Conservation (phyloP, 1,140 invertebrate genomes). For the Streblospio benedicti region DNA sequence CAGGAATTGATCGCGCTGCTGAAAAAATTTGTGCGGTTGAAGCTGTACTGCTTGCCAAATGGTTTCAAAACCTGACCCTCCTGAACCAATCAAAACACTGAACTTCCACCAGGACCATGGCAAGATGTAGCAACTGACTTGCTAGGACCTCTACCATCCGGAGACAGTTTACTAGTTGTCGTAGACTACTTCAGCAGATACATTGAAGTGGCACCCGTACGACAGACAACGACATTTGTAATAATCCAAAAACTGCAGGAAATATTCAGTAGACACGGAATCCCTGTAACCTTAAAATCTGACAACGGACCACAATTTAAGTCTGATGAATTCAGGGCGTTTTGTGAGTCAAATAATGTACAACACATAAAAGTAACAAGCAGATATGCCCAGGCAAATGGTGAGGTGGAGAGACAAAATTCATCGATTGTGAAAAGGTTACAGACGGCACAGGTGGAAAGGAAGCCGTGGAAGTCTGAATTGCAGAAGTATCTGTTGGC, state of each 20-base stretch:
- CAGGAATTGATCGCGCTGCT: constrained; percentile 28
- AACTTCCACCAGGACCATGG: too few relatives aligned
- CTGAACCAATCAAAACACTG: neutral
- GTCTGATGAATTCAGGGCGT: too few relatives aligned
- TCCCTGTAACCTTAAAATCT: too few relatives aligned
- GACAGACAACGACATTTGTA: too few relatives aligned
- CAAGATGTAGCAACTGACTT: too few relatives aligned
- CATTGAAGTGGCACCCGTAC: too few relatives aligned
- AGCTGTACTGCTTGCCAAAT: constrained; percentile 18
- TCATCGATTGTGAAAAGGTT: constrained; percentile 22
- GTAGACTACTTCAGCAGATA: too few relatives aligned
- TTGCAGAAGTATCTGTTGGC: constrained; percentile 18
- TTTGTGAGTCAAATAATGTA: too few relatives aligned
- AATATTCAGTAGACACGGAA: too few relatives aligned
- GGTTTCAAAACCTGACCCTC: constrained; percentile 1
- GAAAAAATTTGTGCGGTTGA: constrained; percentile 28
- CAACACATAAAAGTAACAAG: too few relatives aligned
- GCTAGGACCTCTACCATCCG: neutral
- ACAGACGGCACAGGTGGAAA: constrained; percentile 21
- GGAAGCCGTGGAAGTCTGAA: constrained; percentile 19
- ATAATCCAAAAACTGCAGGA: too few relatives aligned
- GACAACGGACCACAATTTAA: too few relatives aligned
- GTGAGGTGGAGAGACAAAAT: constrained; percentile 26
- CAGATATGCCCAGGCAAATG: constrained; percentile 25
- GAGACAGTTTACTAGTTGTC: constrained; percentile 1